Percentiles rank a stretch among this genome's conserved stretches.
phyloP scores from a whole-genome alignment of 2,113 vertebrate species.

The Apus apus region DNA sequence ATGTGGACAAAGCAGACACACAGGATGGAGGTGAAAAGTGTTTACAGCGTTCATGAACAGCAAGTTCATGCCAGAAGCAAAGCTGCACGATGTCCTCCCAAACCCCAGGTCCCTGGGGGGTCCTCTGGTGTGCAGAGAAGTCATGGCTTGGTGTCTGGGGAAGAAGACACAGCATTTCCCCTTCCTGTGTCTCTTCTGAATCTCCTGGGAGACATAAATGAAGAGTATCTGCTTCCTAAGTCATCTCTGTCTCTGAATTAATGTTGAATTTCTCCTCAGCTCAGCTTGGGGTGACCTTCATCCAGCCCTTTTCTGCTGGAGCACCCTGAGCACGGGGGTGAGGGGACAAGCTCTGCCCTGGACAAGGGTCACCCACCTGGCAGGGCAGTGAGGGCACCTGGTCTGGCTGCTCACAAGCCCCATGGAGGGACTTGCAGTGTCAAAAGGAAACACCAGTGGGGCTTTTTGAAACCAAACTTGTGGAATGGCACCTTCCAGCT shows the following conservation, averaged over 20 bases:
- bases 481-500: background rate
- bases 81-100: background rate
- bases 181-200: background rate
- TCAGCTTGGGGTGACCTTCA: background rate
- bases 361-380: fast-evolving
- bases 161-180: background rate
- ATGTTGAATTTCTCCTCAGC: background rate
- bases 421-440: fast-evolving
- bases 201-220: background rate
- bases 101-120: fast-evolving
- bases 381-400: background rate
- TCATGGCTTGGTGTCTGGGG: background rate
- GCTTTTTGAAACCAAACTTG: background rate
- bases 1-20: background rate
- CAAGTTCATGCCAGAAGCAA: background rate
- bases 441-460: background rate
- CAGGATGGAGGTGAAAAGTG: background rate
- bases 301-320: background rate
- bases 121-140: background rate
- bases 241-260: background rate
- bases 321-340: background rate
- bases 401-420: background rate
- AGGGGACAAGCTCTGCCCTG: background rate
- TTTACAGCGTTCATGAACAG: background rate
- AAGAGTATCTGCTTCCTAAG: background rate